Percentiles rank a stretch among this genome's conserved stretches.
phyloP scores from a whole-genome alignment of 1,140 invertebrate genomes.

The Drosophila eugracilis region DNA sequence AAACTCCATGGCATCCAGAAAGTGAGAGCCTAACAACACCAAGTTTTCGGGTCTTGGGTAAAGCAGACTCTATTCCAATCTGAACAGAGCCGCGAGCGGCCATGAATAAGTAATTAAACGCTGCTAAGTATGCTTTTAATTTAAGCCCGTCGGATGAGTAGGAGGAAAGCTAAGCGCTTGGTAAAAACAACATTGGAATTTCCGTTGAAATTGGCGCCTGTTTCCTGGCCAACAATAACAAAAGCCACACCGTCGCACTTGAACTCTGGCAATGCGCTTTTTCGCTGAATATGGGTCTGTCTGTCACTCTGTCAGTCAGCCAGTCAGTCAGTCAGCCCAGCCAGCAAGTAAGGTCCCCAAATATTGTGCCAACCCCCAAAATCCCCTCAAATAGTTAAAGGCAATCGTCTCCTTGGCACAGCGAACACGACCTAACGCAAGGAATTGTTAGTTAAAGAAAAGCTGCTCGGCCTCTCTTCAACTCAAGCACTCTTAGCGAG shows the following conservation, averaged over 20 bases:
- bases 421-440: constrained; percentile 75
- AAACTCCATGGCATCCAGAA: constrained; percentile 67
- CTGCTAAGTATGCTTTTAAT: constrained; percentile 74
- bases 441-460: constrained; percentile 51
- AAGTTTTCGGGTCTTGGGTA: background rate
- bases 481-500: constrained; percentile 4
- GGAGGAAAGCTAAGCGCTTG: constrained; percentile 37
- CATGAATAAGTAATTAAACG: constrained; percentile 77
- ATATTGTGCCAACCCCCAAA: constrained; percentile 21
- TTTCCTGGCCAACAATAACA: constrained; percentile 30
- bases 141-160: constrained; percentile 37
- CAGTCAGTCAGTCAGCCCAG: constrained; percentile 9
- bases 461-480: constrained; percentile 50
- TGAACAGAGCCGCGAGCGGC: constrained; percentile 31
- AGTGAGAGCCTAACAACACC: constrained; percentile 27
- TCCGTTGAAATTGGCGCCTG: constrained; percentile 21
- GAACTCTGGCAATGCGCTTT: constrained; percentile 67
- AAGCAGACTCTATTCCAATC: constrained; percentile 22
- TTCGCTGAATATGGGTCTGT: constrained; percentile 36
- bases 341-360: constrained; percentile 20
- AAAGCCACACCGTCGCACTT: constrained; percentile 37
- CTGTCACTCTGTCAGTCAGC: constrained; percentile 35
- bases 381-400: constrained; percentile 3
- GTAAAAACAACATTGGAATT: constrained; percentile 47
- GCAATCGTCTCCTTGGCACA: constrained; percentile 17